phyloP scores from a whole-genome alignment of 2,888 invertebrate genomes.

The Coremacera marginata region DNA sequence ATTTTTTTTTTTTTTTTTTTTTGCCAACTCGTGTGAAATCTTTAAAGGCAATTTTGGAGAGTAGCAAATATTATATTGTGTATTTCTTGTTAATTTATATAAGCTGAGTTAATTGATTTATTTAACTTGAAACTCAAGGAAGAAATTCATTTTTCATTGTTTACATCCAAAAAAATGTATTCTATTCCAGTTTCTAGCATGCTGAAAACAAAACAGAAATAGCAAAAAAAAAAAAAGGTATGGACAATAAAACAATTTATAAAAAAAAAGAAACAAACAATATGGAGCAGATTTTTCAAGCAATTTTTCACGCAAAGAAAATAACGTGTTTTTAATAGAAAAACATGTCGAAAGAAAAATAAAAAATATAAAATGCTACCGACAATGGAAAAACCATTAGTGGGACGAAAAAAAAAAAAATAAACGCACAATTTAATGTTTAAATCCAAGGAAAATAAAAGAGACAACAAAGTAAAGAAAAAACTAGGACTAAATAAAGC shows the following conservation, averaged over 20 bases:
- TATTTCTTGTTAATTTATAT: too few relatives aligned
- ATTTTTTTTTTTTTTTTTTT: too few relatives aligned
- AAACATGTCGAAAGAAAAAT: background rate
- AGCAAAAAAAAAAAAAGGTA: background rate
- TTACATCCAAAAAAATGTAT: background rate
- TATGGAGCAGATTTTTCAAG: background rate
- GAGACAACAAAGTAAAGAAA: background rate
- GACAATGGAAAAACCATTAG: background rate
- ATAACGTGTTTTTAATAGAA: constrained; percentile 12
- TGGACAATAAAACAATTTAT: background rate
- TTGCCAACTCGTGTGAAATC: too few relatives aligned
- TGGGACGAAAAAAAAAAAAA: background rate
- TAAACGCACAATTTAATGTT: constrained; percentile 13
- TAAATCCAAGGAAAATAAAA: background rate
- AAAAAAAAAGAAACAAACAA: background rate
- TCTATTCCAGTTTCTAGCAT: background rate
- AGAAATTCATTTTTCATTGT: background rate
- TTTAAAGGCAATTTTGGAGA: too few relatives aligned
- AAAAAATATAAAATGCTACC: background rate
- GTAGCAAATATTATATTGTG: too few relatives aligned
- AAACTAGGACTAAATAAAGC: background rate
- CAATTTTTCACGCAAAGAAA: constrained; percentile 13
- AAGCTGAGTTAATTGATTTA: too few relatives aligned
- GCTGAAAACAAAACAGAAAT: background rate
- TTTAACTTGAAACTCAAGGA: too few relatives aligned